Evolutionary conservation across 2,113 vertebrate genomes (phyloP).

Genomic region (Serilophus lunatus): DNA sequence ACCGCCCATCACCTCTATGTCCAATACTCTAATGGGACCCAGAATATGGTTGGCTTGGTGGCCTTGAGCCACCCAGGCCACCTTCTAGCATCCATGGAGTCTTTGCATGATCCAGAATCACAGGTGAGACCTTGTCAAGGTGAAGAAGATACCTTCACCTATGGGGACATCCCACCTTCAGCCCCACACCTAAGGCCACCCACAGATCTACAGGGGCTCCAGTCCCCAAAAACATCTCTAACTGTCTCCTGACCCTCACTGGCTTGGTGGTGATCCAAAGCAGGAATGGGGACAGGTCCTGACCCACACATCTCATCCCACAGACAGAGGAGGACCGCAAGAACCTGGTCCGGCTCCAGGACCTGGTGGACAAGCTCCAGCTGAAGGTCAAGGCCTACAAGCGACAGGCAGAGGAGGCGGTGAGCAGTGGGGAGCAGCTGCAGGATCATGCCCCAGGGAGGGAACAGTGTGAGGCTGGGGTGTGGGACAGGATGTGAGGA

Average conservation of each 20-base stretch:
- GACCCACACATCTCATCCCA: not conserved
- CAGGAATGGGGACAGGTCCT: not conserved
- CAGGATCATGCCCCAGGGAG: too few species aligned
- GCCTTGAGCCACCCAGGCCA: not conserved
- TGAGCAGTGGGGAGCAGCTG: not conserved
- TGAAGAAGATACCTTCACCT: not conserved
- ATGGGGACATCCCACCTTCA: not conserved
- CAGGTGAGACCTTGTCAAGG: too few species aligned
- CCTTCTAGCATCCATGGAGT: not conserved
- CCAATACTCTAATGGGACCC: not conserved
- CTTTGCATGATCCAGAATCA: not conserved
- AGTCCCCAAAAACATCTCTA: not conserved
- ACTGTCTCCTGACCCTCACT: not conserved
- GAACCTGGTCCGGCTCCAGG: slow-evolving; percentile 19
- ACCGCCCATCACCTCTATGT: fast-evolving
- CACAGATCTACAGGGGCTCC: not conserved
- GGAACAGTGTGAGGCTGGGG: fast-evolving
- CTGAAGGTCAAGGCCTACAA: slow-evolving; percentile 42
- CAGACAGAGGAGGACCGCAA: slow-evolving; percentile 5
- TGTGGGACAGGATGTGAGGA: not conserved
- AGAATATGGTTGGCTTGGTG: not conserved
- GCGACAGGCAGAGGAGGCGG: slow-evolving; percentile 29
- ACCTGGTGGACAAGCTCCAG: slow-evolving; percentile 25
- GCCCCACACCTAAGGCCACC: fast-evolving
- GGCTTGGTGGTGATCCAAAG: not conserved